Evolutionary conservation across 2,797 vertebrate genomes (phyloP).

Genomic region (Iguana delicatissima): DNA sequence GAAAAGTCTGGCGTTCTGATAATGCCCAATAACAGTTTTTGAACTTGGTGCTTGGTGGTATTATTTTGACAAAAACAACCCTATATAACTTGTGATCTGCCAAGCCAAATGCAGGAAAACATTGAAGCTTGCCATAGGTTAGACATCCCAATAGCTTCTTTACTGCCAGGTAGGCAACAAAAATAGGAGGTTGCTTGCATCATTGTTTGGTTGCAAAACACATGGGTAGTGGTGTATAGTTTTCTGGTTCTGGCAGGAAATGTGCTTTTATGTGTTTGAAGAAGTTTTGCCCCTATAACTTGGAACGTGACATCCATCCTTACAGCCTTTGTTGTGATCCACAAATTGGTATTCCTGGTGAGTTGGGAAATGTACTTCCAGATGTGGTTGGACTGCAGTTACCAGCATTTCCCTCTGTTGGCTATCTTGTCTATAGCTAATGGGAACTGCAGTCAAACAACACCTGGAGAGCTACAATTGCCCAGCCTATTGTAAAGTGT

Average conservation of each 20-base stretch:
- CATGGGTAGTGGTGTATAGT: not conserved
- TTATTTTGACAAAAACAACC: not conserved
- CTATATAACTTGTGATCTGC: not conserved
- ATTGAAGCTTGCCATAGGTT: not conserved
- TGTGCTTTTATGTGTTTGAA: not conserved
- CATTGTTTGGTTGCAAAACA: not conserved
- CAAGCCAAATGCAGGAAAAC: not conserved
- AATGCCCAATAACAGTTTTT: conserved; percentile 3
- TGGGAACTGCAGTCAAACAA: not conserved
- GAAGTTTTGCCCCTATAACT: not conserved
- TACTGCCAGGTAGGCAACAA: not conserved
- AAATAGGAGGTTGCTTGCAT: not conserved
- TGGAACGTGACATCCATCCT: too few species aligned
- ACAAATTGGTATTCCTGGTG: too few species aligned
- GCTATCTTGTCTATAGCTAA: not conserved
- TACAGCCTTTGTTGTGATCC: too few species aligned
- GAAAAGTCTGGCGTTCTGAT: conserved; percentile 5
- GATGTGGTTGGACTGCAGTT: not conserved
- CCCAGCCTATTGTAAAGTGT: not conserved
- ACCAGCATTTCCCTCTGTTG: not conserved
- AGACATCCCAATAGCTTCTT: not conserved
- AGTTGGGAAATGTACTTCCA: not conserved
- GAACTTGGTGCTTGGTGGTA: not conserved
- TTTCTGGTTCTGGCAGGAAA: too few species aligned
- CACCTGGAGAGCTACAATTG: not conserved